phyloP scores from a whole-genome alignment of 2,797 vertebrate genomes.

The Pantherophis vulpinus region DNA sequence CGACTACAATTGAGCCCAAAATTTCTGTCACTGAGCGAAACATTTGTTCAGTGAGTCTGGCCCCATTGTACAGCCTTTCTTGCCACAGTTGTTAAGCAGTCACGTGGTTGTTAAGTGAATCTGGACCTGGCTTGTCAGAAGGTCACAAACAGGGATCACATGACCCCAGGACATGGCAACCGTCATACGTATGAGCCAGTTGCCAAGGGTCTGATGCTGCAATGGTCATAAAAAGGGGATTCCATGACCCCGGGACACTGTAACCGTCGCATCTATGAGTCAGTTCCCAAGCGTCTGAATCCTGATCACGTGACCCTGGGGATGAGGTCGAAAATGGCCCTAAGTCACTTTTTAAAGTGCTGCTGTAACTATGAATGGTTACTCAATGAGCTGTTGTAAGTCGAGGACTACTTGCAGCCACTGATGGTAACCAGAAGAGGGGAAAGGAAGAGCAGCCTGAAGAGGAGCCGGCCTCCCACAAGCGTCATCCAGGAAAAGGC shows the following conservation, averaged over 20 bases:
- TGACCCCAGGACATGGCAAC: no score
- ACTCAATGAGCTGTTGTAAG: no score
- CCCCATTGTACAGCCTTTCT: not conserved
- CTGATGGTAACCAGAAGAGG: not conserved
- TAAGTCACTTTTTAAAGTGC: not conserved
- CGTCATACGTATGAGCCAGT: not conserved
- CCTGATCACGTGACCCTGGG: no score
- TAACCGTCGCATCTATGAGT: no score
- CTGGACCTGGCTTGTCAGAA: not conserved
- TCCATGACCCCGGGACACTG: no score
- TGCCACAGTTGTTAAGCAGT: not conserved
- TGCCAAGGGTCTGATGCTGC: not conserved
- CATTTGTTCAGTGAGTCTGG: no score
- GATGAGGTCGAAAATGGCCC: no score
- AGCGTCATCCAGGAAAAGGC: accelerated
- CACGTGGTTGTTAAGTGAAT: not conserved
- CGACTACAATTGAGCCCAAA: no score
- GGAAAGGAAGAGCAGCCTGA: not conserved
- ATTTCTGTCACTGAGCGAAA: no score
- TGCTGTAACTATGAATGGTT: not conserved
- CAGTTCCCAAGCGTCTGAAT: no score
- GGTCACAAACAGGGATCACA: no score
- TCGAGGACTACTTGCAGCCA: not conserved
- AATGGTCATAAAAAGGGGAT: not conserved
- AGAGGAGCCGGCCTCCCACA: not conserved